A percentile compares a stretch with the other conserved stretches of the same genome.
Conservation (phyloP, 2,113 vertebrate species). For the Excalfactoria chinensis region DNA sequence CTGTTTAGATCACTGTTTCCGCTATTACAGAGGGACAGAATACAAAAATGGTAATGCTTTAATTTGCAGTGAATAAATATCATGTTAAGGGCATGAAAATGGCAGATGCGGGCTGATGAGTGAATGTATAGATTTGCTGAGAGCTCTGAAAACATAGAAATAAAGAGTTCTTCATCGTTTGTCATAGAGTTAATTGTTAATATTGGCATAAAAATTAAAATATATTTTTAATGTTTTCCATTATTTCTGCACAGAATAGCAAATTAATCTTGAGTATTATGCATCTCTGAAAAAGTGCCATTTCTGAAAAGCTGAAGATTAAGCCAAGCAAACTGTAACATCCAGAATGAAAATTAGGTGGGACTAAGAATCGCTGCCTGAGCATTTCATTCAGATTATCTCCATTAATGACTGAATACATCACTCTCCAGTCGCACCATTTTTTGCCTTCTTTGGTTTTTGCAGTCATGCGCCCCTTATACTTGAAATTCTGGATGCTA, state of each 20-base stretch:
- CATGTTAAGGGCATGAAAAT: slow-evolving; percentile 70
- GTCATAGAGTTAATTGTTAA: slow-evolving; percentile 13
- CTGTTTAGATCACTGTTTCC: slow-evolving; percentile 76
- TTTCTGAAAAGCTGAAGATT: not conserved
- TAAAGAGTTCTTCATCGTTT: not conserved
- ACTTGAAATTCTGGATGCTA: not conserved
- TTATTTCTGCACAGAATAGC: not conserved
- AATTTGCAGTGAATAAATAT: slow-evolving; percentile 78
- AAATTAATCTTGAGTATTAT: not conserved
- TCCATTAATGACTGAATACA: not conserved
- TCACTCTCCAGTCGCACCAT: rapidly evolving
- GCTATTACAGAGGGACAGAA: slow-evolving; percentile 65
- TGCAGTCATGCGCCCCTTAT: not conserved
- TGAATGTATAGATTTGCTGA: slow-evolving; percentile 25
- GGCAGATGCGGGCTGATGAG: not conserved
- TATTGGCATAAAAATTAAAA: slow-evolving; percentile 2
- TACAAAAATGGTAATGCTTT: slow-evolving; percentile 68
- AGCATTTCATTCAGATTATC: not conserved
- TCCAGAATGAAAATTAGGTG: not conserved
- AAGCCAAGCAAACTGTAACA: not conserved
- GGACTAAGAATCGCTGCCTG: not conserved
- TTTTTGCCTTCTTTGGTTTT: not conserved
- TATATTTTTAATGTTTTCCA: slow-evolving; percentile 51
- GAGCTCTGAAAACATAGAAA: slow-evolving; percentile 35
- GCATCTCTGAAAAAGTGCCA: not conserved